phyloP scores from a whole-genome alignment of 1,140 invertebrate genomes.

The Asobara japonica region DNA sequence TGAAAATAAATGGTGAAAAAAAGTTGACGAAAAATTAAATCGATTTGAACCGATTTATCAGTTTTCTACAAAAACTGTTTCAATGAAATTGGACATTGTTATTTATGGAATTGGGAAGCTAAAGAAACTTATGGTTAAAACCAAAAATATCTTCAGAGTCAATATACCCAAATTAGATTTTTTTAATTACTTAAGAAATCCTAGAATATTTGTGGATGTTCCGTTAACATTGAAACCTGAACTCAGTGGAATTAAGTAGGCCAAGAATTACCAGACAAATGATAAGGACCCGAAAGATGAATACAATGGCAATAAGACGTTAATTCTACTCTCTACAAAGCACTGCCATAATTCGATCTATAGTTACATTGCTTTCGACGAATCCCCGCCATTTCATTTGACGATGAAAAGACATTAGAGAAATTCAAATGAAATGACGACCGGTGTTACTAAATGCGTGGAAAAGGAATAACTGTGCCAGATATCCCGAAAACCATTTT shows the following conservation, averaged over 20 bases:
- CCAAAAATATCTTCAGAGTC: too few species aligned
- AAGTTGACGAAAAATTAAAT: too few species aligned
- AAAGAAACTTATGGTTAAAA: too few species aligned
- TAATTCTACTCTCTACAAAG: slow-evolving; percentile 57
- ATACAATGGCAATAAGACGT: slow-evolving; percentile 55
- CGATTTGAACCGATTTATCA: too few species aligned
- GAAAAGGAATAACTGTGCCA: not conserved
- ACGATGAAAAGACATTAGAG: not conserved
- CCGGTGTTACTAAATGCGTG: not conserved
- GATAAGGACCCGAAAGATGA: not conserved
- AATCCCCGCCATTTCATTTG: not conserved
- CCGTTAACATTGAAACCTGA: too few species aligned
- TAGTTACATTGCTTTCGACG: slow-evolving; percentile 52
- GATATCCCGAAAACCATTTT: slow-evolving; percentile 23
- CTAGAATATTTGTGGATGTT: too few species aligned
- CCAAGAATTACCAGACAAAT: not conserved
- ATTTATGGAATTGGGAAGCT: too few species aligned
- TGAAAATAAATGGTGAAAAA: too few species aligned
- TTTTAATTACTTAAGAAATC: too few species aligned
- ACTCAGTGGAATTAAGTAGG: not conserved
- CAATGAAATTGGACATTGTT: too few species aligned
- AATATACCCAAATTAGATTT: too few species aligned
- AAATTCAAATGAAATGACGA: slow-evolving; percentile 14
- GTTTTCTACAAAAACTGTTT: too few species aligned
- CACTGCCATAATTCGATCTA: slow-evolving; percentile 62